Conservation (phyloP, 2,888 invertebrate species). For the Agriopis marginaria region DNA sequence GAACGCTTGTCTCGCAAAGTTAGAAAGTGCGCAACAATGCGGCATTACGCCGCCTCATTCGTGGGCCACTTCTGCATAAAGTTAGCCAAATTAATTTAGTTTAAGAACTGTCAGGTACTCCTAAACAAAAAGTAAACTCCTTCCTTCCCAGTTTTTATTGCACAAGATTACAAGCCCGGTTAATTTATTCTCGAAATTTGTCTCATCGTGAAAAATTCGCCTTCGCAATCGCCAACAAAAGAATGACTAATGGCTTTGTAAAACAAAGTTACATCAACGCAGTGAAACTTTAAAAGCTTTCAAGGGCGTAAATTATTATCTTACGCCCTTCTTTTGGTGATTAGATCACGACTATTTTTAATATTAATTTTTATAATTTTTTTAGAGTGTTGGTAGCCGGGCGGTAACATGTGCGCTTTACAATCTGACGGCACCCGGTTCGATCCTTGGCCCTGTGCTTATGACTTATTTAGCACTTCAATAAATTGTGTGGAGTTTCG, state of each 20-base stretch:
- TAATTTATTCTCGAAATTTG: constrained; percentile 85
- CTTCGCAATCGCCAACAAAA: constrained; percentile 82
- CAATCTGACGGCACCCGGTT: no score
- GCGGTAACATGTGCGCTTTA: no score
- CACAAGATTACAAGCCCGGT: constrained; percentile 80
- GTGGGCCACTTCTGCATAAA: constrained; percentile 47
- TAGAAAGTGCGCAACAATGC: constrained; percentile 45
- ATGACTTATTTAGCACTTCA: no score
- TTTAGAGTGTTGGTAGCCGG: neutral
- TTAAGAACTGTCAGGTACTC: constrained; percentile 52
- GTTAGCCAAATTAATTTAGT: constrained; percentile 51
- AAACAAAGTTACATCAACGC: constrained; percentile 81
- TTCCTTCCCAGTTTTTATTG: constrained; percentile 64
- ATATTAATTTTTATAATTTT: neutral
- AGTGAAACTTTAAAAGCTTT: constrained; percentile 75
- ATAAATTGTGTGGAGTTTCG: no score
- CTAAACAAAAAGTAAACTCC: constrained; percentile 55
- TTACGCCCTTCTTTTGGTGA: constrained; percentile 56
- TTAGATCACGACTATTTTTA: constrained; percentile 22
- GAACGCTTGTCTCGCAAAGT: constrained; percentile 45
- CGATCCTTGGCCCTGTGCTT: no score
- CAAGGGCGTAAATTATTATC: constrained; percentile 81
- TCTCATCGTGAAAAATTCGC: constrained; percentile 83
- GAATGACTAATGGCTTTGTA: constrained; percentile 81
- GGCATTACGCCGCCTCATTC: constrained; percentile 43